A percentile compares a stretch with the other conserved stretches of the same genome.
phyloP scores from a whole-genome alignment of 2,797 vertebrate genomes.

The Antennarius maculatus region DNA sequence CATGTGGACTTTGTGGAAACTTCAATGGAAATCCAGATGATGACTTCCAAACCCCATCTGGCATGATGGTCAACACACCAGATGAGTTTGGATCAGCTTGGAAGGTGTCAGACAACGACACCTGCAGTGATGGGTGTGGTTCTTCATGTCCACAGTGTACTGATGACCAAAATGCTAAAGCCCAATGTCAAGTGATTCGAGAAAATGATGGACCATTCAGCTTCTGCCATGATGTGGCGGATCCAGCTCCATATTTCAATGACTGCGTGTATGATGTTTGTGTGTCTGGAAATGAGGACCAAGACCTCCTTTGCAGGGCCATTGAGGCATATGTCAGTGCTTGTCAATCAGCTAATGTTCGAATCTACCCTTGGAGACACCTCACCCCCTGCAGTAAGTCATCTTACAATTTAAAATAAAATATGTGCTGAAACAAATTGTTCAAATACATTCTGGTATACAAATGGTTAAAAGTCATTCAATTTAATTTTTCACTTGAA shows the following conservation, averaged over 20 bases:
- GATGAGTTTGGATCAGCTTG: conserved; percentile 76
- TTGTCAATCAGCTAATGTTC: conserved; percentile 80
- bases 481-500: conserved; percentile 12
- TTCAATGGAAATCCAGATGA: conserved; percentile 79
- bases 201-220: conserved; percentile 73
- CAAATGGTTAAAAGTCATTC: too few species aligned
- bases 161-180: neutral
- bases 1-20: conserved; percentile 85
- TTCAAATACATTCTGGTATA: too few species aligned
- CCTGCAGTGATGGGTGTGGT: conserved; percentile 69
- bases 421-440: too few species aligned
- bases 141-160: conserved; percentile 61
- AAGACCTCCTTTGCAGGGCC: conserved; percentile 68
- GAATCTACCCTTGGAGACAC: conserved; percentile 79
- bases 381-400: conserved; percentile 80
- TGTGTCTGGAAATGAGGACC: conserved; percentile 6
- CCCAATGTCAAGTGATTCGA: conserved; percentile 75
- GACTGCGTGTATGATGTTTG: conserved; percentile 86
- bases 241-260: conserved; percentile 69
- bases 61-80: conserved; percentile 10
- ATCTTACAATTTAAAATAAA: neutral
- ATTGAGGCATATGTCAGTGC: conserved; percentile 75
- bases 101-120: conserved; percentile 61
- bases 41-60: conserved; percentile 73
- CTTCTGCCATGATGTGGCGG: conserved; percentile 71